Evolutionary conservation across 2,888 invertebrate genomes (phyloP).

Genomic region (Netelia virgata): DNA sequence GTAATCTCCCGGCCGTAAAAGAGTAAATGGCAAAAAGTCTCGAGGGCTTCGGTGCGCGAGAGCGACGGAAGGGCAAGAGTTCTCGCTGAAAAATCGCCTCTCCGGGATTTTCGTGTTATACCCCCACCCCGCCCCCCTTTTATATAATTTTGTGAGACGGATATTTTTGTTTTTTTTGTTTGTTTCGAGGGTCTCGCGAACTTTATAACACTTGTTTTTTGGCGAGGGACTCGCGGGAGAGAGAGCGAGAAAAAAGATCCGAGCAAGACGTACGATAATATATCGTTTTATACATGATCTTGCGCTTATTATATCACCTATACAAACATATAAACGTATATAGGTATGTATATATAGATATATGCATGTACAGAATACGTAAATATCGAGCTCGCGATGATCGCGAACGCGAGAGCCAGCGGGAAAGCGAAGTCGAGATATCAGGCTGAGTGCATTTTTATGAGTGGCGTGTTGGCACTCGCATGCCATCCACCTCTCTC

Average conservation of each 20-base stretch:
- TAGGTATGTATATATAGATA: slow-evolving; percentile 15
- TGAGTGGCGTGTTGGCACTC: slow-evolving; percentile 79
- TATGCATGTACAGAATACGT: slow-evolving; percentile 14
- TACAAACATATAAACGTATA: not conserved
- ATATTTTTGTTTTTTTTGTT: too few species aligned
- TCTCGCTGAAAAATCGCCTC: slow-evolving; percentile 26
- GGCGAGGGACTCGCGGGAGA: not conserved
- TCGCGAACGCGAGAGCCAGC: slow-evolving; percentile 63
- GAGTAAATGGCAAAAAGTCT: slow-evolving; percentile 53
- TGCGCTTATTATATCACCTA: slow-evolving; percentile 38
- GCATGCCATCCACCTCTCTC: slow-evolving; percentile 73
- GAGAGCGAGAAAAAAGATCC: slow-evolving; percentile 14
- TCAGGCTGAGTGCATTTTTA: slow-evolving; percentile 77
- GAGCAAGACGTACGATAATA: slow-evolving; percentile 19
- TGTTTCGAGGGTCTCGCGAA: too few species aligned
- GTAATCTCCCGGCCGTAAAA: slow-evolving; percentile 66
- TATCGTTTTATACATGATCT: slow-evolving; percentile 27
- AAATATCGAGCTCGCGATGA: slow-evolving; percentile 48
- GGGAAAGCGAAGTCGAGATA: slow-evolving; percentile 70
- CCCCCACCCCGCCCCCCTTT: not conserved
- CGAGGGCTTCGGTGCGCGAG: not conserved
- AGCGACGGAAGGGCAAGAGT: slow-evolving; percentile 7
- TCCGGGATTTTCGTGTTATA: not conserved
- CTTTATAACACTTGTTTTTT: too few species aligned
- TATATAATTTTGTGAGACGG: slow-evolving; percentile 4